Evolutionary conservation across 2,797 vertebrate species (phyloP), one percentile per base, ranked within the genome.

Genomic region (Ptychobarbus kaznakovi): DNA sequence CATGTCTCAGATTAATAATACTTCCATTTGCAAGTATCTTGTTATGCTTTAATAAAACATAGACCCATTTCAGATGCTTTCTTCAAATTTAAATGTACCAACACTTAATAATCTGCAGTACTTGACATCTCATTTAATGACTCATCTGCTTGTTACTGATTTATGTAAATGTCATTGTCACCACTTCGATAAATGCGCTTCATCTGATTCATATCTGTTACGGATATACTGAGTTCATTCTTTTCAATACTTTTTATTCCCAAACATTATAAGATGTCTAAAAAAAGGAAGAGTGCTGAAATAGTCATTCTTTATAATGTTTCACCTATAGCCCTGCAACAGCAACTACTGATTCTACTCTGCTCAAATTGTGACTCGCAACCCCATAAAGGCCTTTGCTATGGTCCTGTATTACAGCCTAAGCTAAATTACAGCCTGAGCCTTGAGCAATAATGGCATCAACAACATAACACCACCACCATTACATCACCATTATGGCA

Each of bases 371-470:
- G 38, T 40, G 46, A 18, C 78, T 73, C 49, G 6, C 61, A n/a
- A 20, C 51, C 28, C 66, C 76, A 80, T 80, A 51, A 79, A 79
- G 53, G 65, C 66, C 38, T 38, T 73, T 65, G 42, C 40, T 28
- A 49, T 80, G 53, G 58, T 76, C 46, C 28, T 83, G 12, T 83
- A 83, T 65, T 49, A 77, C 22, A 77, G 73, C 5, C 66, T 44
- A 61, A 85, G 65, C 66, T 28, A 79, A 38, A 85, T 49, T 63
- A 85, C 40, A 73, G 68, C 40, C 53, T 11, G 40, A 80, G 76
- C 53, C 53, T 61, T 49, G 53, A 80, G 69, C 83, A 70, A 73
- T 85, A 84, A 84, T 84, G 73, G 28, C 82, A 66, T 69, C 83
- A 78, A 84, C 65, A 70, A 76, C 49, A 70, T 70, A 80, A 80